These are phyloP conservation scores for Limanda limanda DNA, from an alignment of 2,113 vertebrate genomes.

Conservation along the genomic window DNA sequence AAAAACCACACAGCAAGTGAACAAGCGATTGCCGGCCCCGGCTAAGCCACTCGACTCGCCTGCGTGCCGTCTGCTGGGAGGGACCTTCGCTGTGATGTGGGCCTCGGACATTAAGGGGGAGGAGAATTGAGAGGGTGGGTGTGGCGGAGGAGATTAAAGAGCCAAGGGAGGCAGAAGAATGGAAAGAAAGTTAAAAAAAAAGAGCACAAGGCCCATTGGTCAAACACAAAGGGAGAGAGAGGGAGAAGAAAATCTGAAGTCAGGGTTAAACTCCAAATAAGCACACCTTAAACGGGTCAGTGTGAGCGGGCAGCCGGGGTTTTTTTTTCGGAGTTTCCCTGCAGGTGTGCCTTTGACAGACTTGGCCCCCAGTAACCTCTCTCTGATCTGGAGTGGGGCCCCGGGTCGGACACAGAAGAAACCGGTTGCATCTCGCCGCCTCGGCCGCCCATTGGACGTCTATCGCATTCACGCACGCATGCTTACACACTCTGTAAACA, in stretches of 20 bases:
- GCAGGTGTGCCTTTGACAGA: slow-evolving; percentile 84
- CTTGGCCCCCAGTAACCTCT: slow-evolving; percentile 78
- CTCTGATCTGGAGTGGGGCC: slow-evolving; percentile 70
- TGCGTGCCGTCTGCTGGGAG: slow-evolving; percentile 61
- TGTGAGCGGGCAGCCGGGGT: slow-evolving; percentile 72
- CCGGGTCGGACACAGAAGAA: slow-evolving; percentile 60
- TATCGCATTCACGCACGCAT: slow-evolving; percentile 43
- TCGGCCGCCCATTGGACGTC: slow-evolving; percentile 43
- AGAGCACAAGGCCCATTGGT: slow-evolving; percentile 82
- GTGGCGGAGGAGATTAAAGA: slow-evolving; percentile 78
- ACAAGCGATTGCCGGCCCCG: slow-evolving; percentile 64
- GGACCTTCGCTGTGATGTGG: slow-evolving; percentile 71
- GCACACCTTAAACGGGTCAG: slow-evolving; percentile 82
- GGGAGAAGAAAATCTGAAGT: slow-evolving; percentile 78
- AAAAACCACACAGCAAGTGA: slow-evolving; percentile 69
- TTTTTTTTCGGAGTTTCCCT: slow-evolving; percentile 75
- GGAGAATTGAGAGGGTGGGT: slow-evolving; percentile 71
- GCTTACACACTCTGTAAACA: slow-evolving; percentile 68
- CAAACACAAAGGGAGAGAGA: slow-evolving; percentile 81
- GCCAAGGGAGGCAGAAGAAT: slow-evolving; percentile 78
- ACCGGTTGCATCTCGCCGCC: slow-evolving; percentile 64
- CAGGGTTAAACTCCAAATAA: slow-evolving; percentile 84
- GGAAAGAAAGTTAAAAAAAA: slow-evolving; percentile 74
- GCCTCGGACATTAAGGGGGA: slow-evolving; percentile 74
- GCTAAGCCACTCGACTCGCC: slow-evolving; percentile 71